Percentiles rank a stretch among this genome's conserved stretches.
phyloP scores from a whole-genome alignment of 2,113 vertebrate species.

The Paralichthys olivaceus region DNA sequence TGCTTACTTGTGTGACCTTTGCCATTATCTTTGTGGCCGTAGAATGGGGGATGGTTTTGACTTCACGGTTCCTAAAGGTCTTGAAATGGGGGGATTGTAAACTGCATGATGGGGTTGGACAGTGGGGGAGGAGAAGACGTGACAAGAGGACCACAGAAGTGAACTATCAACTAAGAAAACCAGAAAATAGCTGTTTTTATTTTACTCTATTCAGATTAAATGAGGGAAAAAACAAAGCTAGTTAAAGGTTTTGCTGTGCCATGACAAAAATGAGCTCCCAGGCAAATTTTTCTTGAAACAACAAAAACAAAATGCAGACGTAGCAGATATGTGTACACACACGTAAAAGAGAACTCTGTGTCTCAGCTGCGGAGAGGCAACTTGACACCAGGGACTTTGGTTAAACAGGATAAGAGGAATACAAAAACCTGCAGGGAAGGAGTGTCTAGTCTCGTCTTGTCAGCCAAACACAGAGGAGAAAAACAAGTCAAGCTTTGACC shows the following conservation, averaged over 20 bases:
- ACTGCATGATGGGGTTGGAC: constrained; percentile 4
- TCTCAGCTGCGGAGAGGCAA: constrained; percentile 26
- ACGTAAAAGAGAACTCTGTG: constrained; percentile 12
- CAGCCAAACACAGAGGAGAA: neutral
- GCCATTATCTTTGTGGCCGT: constrained; percentile 32
- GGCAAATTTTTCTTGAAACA: neutral
- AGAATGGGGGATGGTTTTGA: constrained; percentile 26
- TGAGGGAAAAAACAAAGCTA: no score
- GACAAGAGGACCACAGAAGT: neutral
- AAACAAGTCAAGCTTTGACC: neutral
- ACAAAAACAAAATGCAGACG: no score
- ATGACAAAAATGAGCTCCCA: neutral
- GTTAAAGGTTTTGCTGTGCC: no score
- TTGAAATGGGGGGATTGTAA: constrained; percentile 19
- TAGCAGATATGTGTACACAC: neutral
- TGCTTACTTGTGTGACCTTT: constrained; percentile 38
- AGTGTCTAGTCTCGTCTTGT: constrained; percentile 2
- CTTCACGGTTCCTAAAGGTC: constrained; percentile 5
- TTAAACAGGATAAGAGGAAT: constrained; percentile 4
- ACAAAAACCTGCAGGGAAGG: neutral
- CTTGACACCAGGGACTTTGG: constrained; percentile 23
- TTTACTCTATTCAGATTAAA: no score
- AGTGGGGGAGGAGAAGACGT: constrained; percentile 8
- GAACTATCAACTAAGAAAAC: neutral
- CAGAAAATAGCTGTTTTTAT: neutral